Conservation (phyloP, 2,113 vertebrate species). For the Tympanuchus pallidicinctus region DNA sequence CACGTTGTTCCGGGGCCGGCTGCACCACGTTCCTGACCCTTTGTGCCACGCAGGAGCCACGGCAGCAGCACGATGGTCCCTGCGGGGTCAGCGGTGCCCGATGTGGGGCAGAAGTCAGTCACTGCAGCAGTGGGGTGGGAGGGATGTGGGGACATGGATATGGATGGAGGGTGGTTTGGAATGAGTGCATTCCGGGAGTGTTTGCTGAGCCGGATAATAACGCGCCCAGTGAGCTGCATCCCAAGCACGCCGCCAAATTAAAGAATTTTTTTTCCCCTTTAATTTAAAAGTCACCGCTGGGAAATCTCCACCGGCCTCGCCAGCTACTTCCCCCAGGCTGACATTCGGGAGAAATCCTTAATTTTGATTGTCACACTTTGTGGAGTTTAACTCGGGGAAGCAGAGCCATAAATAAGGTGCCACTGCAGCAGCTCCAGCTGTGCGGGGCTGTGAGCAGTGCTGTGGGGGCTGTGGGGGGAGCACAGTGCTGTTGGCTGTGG, state of each 20-base stretch:
- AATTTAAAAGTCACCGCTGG: slow-evolving; percentile 71
- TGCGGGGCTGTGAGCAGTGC: not conserved
- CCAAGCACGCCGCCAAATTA: slow-evolving; percentile 45
- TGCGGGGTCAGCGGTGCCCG: too few relatives aligned
- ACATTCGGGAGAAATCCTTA: slow-evolving; percentile 67
- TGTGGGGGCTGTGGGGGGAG: accelerated
- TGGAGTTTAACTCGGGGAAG: slow-evolving; percentile 56
- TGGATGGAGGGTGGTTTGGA: not conserved
- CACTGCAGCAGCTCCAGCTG: not conserved
- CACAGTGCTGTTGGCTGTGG: not conserved
- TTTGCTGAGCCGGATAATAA: slow-evolving; percentile 67
- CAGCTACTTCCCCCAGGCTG: slow-evolving; percentile 64
- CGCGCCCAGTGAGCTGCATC: slow-evolving; percentile 68
- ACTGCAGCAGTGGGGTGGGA: too few relatives aligned
- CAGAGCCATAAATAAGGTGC: slow-evolving; percentile 37
- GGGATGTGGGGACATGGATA: too few relatives aligned
- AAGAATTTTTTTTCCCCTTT: slow-evolving; percentile 70
- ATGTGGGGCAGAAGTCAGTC: too few relatives aligned
- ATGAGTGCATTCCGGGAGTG: not conserved
- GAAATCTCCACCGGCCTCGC: slow-evolving; percentile 56
- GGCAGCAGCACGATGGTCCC: not conserved
- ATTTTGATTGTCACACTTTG: slow-evolving; percentile 73
- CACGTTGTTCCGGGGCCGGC: not conserved
- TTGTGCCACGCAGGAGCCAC: not conserved
- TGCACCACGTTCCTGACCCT: accelerated